These are phyloP conservation scores for Oryzias sinensis DNA, from an alignment of 2,797 vertebrate genomes.

Conservation along the genomic window DNA sequence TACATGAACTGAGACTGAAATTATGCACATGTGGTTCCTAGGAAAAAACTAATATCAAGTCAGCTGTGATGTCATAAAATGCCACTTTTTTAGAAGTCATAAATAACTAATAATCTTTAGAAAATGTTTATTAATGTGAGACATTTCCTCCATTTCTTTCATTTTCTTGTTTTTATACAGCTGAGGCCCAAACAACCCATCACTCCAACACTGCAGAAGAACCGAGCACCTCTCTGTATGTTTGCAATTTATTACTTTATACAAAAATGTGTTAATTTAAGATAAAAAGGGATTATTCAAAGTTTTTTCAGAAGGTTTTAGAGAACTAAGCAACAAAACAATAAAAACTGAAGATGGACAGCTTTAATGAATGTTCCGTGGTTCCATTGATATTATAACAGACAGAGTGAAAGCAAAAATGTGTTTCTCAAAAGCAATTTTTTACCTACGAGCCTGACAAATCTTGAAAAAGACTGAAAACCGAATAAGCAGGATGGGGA, in stretches of 20 bases:
- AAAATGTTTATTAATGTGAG: too few relatives aligned
- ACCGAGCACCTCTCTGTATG: conserved; percentile 41
- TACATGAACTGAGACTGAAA: conserved; percentile 17
- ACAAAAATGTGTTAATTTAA: neutral
- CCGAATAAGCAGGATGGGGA: conserved; percentile 18
- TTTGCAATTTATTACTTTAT: conserved; percentile 3
- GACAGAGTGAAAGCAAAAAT: conserved; percentile 28
- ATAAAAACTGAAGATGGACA: neutral
- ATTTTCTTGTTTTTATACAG: conserved; percentile 41
- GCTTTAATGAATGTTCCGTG: neutral
- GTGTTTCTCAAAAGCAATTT: conserved; percentile 36
- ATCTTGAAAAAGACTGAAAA: neutral
- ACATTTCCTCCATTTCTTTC: neutral
- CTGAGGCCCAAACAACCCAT: conserved; percentile 78
- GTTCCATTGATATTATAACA: neutral
- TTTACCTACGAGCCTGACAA: conserved; percentile 12
- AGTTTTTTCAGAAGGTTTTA: neutral
- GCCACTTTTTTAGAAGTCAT: too few relatives aligned
- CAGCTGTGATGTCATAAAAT: too few relatives aligned
- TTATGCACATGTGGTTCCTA: conserved; percentile 6
- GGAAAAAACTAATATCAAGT: neutral
- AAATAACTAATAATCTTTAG: too few relatives aligned
- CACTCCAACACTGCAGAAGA: conserved; percentile 68
- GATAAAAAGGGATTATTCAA: neutral
- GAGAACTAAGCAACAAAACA: conserved; percentile 4